Evolutionary conservation across 2,797 vertebrate species (phyloP), one percentile per base, ranked within the genome.

Genomic region (Schizopygopsis malacanthus): DNA sequence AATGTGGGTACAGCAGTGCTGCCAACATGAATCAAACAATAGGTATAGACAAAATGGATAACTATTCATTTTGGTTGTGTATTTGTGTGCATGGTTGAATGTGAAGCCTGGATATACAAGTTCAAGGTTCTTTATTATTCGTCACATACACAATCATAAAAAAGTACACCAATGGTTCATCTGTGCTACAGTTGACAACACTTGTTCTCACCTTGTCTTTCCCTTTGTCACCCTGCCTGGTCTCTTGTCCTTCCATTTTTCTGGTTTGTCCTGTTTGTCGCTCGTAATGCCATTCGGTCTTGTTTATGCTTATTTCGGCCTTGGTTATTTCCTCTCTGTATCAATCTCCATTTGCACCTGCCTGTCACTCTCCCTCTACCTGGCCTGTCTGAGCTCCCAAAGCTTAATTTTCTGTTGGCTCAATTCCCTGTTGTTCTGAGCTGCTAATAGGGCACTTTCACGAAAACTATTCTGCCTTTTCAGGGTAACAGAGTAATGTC

Each of bases 161-260:
- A 33, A 33, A 33, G 37, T 28, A 50, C 83, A 88, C 70, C 70
- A 67, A 39, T 79, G 41, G 76, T 75, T 87, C 82, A 91, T 87
- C 87, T 89, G 86, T 85, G 59, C 81, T 81, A 76, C 28, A 73
- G 39, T 56, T 85, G 12, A 67, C 67, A 41, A 65, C 28, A 37
- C 47, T 54, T 86, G 56, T 69, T 86, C 54, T 84, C 84, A 79
- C 75, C 28, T 72, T 56, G 77, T 61, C n/a, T 63, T 54, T 78
- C 59, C 70, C 61, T 89, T 70, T 81, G 43, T 79, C 65, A 73
- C 13, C 71, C 20, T 82, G 16, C 59, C 43, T 81, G 50, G 43
- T 86, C 52, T 80, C 33, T 43, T 41, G 61, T 80, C 28, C 45
- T 76, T 76, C 50, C 39, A 28, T 80, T 43, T 80, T 80, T 82